A percentile compares a stretch with the other conserved stretches of the same genome.
Conservation (phyloP, 2,888 invertebrate species). For the Lepidocyrtoides sp. region DNA sequence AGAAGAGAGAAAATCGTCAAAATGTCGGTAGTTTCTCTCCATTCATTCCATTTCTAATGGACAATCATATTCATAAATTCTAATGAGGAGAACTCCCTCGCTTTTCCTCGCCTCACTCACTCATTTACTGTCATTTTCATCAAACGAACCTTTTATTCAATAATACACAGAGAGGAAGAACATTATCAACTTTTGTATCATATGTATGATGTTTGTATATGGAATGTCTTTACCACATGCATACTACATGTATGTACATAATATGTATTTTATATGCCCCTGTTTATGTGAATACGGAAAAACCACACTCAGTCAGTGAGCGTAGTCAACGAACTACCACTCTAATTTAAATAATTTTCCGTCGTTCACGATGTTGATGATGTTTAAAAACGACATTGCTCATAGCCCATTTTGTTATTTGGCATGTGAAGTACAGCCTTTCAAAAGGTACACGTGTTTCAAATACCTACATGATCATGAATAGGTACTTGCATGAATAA, state of each 20-base stretch:
- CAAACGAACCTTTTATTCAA: constrained; percentile 68
- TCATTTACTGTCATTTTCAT: constrained; percentile 60
- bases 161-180: constrained; percentile 32
- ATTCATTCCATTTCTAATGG: constrained; percentile 66
- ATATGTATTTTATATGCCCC: not conserved
- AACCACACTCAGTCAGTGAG: constrained; percentile 54
- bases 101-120: constrained; percentile 33
- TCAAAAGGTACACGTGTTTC: not conserved
- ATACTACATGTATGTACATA: not conserved
- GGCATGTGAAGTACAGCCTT: not conserved
- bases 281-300: constrained; percentile 29
- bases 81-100: constrained; percentile 62
- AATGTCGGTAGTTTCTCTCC: constrained; percentile 39
- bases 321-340: constrained; percentile 35
- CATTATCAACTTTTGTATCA: not conserved
- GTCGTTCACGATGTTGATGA: constrained; percentile 7
- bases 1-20: not conserved
- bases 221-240: not conserved
- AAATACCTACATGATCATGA: not conserved
- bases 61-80: constrained; percentile 79
- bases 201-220: not conserved
- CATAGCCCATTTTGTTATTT: not conserved
- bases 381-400: constrained; percentile 4
- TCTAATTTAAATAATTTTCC: constrained; percentile 75
- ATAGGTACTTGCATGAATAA: not conserved